A percentile compares a stretch with the other conserved stretches of the same genome.
Evolutionary conservation across 2,797 vertebrate genomes (phyloP).

Genomic region (Luscinia luscinia): DNA sequence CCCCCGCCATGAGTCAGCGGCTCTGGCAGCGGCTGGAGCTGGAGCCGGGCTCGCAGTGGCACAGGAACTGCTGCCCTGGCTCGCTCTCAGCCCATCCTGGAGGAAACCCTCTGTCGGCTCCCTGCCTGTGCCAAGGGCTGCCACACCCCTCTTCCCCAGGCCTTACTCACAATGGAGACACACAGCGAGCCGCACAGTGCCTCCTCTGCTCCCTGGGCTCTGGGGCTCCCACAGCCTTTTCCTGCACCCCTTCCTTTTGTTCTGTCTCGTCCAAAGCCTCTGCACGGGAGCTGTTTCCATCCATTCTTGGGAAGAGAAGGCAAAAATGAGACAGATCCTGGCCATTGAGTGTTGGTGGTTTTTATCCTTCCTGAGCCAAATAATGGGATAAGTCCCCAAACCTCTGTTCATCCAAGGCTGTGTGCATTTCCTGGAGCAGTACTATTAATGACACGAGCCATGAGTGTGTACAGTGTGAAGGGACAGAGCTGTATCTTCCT

Average conservation of each 20-base stretch:
- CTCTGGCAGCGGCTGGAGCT: constrained; percentile 19
- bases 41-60: background rate
- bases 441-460: background rate
- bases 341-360: background rate
- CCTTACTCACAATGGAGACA: constrained; percentile 22
- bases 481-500: background rate
- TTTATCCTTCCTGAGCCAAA: background rate
- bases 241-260: background rate
- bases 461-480: background rate
- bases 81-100: background rate
- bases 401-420: background rate
- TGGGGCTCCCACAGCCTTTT: background rate
- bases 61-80: constrained; percentile 46
- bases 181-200: background rate
- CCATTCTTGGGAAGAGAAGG: background rate
- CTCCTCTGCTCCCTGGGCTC: background rate
- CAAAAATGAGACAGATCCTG: background rate
- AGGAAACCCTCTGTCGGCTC: background rate
- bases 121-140: background rate
- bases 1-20: background rate
- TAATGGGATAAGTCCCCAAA: background rate
- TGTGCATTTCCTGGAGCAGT: background rate
- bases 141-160: constrained; percentile 2
- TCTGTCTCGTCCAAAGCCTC: background rate
- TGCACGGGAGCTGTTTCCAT: background rate